Conservation (phyloP, 2,797 vertebrate species). For the Rhabdophis nuchalis region DNA sequence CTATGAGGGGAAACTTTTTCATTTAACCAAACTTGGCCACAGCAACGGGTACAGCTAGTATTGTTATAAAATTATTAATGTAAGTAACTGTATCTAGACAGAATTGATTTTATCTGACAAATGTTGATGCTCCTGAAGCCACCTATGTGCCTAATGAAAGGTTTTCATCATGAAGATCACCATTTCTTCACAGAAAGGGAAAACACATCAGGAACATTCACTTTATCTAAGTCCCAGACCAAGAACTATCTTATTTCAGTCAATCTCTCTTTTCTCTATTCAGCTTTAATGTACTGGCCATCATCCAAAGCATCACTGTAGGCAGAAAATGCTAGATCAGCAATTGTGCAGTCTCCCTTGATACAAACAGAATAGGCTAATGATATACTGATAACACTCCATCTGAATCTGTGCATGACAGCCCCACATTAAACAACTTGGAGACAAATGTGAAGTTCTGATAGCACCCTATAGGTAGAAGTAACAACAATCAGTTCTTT, state of each 20-base stretch:
- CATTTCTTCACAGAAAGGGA: not conserved
- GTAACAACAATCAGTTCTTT: not conserved
- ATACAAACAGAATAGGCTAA: not conserved
- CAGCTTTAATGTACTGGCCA: not conserved
- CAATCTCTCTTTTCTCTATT: not conserved
- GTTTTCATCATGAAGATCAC: not conserved
- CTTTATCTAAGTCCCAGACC: not conserved
- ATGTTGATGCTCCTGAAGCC: not conserved
- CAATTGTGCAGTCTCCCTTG: not conserved
- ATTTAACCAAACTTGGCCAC: too few relatives aligned
- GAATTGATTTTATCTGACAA: not conserved
- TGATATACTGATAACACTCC: not conserved
- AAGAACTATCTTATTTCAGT: not conserved
- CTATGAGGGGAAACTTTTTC: too few relatives aligned
- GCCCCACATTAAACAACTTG: not conserved
- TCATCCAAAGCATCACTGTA: not conserved
- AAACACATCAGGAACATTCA: not conserved
- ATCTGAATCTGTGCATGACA: not conserved
- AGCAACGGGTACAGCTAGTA: too few relatives aligned
- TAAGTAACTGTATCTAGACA: not conserved
- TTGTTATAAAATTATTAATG: not conserved
- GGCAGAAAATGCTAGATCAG: not conserved
- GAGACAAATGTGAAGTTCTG: not conserved
- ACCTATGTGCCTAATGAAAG: not conserved
- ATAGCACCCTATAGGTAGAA: not conserved